Conservation (phyloP, 2,888 invertebrate species). For the Lepidocyrtinus sp. region DNA sequence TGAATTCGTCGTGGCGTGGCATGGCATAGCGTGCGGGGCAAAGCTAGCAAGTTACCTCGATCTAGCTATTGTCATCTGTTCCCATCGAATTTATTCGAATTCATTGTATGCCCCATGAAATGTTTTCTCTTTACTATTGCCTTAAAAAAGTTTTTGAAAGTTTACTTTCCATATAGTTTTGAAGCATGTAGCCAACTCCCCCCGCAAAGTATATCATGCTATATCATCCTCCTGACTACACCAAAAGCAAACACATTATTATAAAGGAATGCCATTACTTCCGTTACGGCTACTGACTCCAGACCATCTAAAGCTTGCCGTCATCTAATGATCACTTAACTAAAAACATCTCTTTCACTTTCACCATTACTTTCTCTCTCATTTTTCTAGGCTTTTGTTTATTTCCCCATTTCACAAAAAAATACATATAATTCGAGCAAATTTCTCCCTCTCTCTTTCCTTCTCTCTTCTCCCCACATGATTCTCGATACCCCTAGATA, state of each 20-base stretch:
- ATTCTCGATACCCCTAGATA: not conserved
- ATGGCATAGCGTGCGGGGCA: no score
- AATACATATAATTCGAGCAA: not conserved
- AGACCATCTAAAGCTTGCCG: conserved; percentile 19
- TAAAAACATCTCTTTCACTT: conserved; percentile 30
- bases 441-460: not conserved
- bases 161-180: no score
- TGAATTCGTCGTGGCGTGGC: not conserved
- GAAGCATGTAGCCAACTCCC: no score
- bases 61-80: conserved; percentile 46
- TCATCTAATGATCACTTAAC: conserved; percentile 44
- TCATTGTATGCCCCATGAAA: conserved; percentile 25
- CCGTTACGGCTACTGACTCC: conserved; percentile 30
- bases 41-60: no score
- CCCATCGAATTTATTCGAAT: conserved; percentile 50
- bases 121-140: conserved; percentile 2
- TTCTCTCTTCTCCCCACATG: conserved; percentile 9
- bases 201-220: no score
- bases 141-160: no score
- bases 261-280: conserved; percentile 17
- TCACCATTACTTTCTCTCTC: conserved; percentile 8
- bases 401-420: conserved; percentile 17
- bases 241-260: conserved; percentile 11
- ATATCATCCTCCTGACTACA: not conserved
- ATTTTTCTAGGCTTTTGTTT: conserved; percentile 16